Base-by-base conservation (phyloP, 2,888 invertebrate species). In the Lathronympha strigana region DNA sequence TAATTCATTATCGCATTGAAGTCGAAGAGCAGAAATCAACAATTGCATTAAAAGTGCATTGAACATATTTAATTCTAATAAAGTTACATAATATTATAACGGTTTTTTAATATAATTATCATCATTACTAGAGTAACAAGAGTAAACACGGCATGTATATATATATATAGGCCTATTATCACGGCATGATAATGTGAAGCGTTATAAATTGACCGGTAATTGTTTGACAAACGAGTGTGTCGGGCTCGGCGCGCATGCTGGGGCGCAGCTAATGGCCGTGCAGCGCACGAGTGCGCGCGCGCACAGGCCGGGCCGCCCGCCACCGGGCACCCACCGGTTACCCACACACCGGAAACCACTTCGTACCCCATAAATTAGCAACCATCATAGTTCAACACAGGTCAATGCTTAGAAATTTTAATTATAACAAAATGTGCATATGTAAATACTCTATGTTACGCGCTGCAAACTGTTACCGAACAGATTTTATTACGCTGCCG, bases 181-280 rank as follows among this genome's bases (percentile, higher is more conserved):
- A 70, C 67, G 45, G 66, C 36, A 63, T 67, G 73, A 79, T 85
- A 81, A 81, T 78, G 77, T 82, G 80, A 83, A 78, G 75, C 70
- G 73, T 70, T 77, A 73, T 79, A 79, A 82, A 83, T 81, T 79
- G 78, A 73, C 69, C 73, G 74, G 81, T 85, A 86, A 86, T 86
- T 82, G 84, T 76, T 80, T 79, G 78, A 84, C 82, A 86, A 83
- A 78, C 38, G 51, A 36, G 60, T 66, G 60, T 53, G 45, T 43
- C 25, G 15, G 58, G 33, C n/a, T n/a, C 19, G 1, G 43, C 11
- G 19, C 11, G 9, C 38, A 11, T 13, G 28, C 49, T 38, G 36
- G 25, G 36, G 62, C 31, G 55, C 49, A 47, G 40, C 45, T 33
- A 43, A 61, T 58, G 79, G 50, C 67, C 69, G 71, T 69, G 71